Conservation (phyloP, 2,888 invertebrate species). For the Drosophila colorata region DNA sequence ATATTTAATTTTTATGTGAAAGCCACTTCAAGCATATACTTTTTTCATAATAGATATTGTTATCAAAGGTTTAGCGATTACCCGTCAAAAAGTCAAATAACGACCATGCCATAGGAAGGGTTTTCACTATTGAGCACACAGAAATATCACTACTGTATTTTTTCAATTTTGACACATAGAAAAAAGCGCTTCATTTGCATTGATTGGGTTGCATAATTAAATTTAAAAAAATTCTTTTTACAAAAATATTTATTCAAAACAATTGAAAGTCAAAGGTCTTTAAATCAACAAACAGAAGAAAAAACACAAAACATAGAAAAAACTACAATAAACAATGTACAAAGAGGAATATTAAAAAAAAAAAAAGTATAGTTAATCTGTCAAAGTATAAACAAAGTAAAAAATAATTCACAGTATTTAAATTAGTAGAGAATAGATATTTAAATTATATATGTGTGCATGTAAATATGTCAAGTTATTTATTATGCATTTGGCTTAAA, state of each 20-base stretch:
- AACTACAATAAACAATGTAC: neutral
- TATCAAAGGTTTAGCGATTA: no score
- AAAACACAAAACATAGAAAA: neutral
- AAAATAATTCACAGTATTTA: neutral
- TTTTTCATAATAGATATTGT: no score
- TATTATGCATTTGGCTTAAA: neutral
- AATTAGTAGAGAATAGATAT: neutral
- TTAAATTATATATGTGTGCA: neutral
- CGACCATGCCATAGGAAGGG: no score
- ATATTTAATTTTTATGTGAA: no score
- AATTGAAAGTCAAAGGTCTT: constrained; percentile 6
- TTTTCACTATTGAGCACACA: no score
- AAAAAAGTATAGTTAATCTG: neutral
- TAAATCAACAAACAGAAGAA: neutral
- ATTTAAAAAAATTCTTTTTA: neutral
- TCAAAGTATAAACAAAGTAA: neutral
- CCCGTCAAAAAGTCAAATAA: no score
- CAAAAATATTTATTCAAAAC: constrained; percentile 1
- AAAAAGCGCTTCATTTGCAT: neutral
- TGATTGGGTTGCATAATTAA: constrained; percentile 9
- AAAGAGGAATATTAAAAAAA: neutral
- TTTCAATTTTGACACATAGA: neutral
- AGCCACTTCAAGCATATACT: no score
- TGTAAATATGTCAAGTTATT: neutral
- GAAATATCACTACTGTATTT: no score